Conservation (phyloP, 1,140 invertebrate species). For the Stegodyphus mimosarum region DNA sequence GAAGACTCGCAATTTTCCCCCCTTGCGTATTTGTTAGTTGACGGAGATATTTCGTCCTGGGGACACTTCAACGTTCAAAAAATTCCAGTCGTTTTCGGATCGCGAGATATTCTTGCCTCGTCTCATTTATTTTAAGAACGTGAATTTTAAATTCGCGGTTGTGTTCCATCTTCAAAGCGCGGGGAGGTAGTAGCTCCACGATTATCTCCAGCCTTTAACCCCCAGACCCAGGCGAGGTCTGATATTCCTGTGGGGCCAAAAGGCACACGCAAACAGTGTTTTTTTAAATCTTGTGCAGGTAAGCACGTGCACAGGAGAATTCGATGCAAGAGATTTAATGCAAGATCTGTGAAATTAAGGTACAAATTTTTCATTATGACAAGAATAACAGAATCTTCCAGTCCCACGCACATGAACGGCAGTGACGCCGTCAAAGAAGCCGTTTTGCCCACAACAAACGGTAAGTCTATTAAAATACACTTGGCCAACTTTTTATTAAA, state of each 20-base stretch:
- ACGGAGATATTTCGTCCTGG: constrained; percentile 45
- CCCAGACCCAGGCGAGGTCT: constrained; percentile 3
- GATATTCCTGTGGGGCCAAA: not conserved
- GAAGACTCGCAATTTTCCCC: constrained; percentile 14
- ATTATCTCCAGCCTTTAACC: not conserved
- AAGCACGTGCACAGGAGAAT: too few relatives aligned
- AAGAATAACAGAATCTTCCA: constrained; percentile 10
- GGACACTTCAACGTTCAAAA: constrained; percentile 48
- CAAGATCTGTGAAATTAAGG: not conserved
- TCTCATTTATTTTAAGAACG: too few relatives aligned
- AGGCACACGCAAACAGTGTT: not conserved
- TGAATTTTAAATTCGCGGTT: too few relatives aligned
- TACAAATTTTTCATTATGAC: not conserved
- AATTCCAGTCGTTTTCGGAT: not conserved
- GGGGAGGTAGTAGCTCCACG: not conserved
- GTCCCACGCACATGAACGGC: constrained; percentile 42
- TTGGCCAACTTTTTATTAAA: too few relatives aligned
- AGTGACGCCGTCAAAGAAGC: constrained; percentile 38
- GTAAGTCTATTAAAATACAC: not conserved
- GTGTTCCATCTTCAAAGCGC: not conserved
- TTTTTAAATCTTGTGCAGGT: too few relatives aligned
- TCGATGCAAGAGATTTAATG: too few relatives aligned
- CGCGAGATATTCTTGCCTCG: too few relatives aligned
- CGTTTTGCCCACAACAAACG: constrained; percentile 28
- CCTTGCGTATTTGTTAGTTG: constrained; percentile 32